Evolutionary conservation across 2,113 vertebrate genomes (phyloP).

Genomic region (Amphiprion ocellaris): DNA sequence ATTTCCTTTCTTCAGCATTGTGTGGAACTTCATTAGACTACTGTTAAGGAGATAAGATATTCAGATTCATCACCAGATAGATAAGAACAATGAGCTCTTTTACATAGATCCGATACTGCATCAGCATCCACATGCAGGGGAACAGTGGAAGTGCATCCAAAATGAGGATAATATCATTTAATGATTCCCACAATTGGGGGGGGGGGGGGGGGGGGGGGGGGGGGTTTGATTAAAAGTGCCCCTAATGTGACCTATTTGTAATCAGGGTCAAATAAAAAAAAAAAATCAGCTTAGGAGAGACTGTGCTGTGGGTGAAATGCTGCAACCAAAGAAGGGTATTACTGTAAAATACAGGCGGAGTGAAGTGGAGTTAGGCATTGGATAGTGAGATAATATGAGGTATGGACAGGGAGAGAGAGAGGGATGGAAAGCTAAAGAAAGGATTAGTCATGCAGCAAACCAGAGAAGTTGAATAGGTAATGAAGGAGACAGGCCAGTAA

Average conservation of each 20-base stretch:
- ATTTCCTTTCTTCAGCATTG: constrained; percentile 45
- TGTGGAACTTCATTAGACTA: constrained; percentile 60
- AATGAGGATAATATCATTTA: constrained; percentile 23
- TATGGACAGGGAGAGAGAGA: constrained; percentile 54
- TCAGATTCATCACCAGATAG: constrained; percentile 36
- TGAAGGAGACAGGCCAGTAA: constrained; percentile 74
- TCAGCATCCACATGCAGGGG: constrained; percentile 15
- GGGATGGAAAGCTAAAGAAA: constrained; percentile 70
- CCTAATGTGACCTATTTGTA: constrained; percentile 37
- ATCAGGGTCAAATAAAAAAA: constrained; percentile 23
- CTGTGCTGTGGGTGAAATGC: not conserved
- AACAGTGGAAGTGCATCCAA: not conserved
- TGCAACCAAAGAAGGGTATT: constrained; percentile 38
- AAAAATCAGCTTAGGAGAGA: constrained; percentile 5
- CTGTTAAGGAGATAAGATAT: constrained; percentile 53
- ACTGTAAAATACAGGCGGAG: constrained; percentile 54
- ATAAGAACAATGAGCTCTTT: constrained; percentile 49
- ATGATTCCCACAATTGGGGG: constrained; percentile 32
- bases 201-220: constrained; percentile 17
- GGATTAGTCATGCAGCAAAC: constrained; percentile 77
- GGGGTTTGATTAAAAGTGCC: constrained; percentile 27
- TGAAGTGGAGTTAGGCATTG: constrained; percentile 64
- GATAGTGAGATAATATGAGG: constrained; percentile 62
- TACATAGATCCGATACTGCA: constrained; percentile 25
- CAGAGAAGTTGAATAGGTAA: constrained; percentile 77